Base-by-base conservation (phyloP, 2,113 vertebrate species). In the Origma solitaria region DNA sequence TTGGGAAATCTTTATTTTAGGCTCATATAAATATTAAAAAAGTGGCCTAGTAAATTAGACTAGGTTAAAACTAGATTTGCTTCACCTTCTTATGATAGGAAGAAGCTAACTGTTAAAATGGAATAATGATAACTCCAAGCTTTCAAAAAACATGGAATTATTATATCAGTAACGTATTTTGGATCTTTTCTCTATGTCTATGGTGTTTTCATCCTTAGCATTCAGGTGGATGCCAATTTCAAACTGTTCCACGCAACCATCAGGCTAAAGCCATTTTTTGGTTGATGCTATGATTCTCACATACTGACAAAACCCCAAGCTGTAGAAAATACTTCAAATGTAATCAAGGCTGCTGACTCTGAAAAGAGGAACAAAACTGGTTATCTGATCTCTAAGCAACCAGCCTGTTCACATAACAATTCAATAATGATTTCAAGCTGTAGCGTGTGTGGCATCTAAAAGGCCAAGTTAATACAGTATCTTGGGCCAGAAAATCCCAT, bases 1-100 rank as follows among this genome's bases (percentile, higher is more conserved):
- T 70, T 13, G 33, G 83, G 17, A 90, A 77, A 90, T 80, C 50
- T 62, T 92, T 94, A 88, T 78, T 91, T 96, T 81, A 84, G 77
- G 56, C 60, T 71, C 50, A 79, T 20, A 89, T 64, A 87, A 91
- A 87, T 75, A 87, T 87, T 90, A 40, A 6, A 93, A 45, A 90
- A 90, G 24, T 73, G 37, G 58, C 33, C 53, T 70, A 57, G 45
- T 72, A 94, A 82, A 86, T 76, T 37, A 93, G 71, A 77, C 38
- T 57, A n/a, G 53, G 24, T 57, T 80, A 80, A 80, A 82, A 93
- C 69, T 30, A 75, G 3, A 82, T 72, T 89, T 88, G 40, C 25
- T 82, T 92, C 62, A 92, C 20, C 42, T 88, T 91, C 40, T 49
- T 64, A 65, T 49, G 21, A 69, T 10, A 57, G 47, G 16, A 92